Conservation (phyloP, 2,113 vertebrate genomes). For the Meles meles region DNA sequence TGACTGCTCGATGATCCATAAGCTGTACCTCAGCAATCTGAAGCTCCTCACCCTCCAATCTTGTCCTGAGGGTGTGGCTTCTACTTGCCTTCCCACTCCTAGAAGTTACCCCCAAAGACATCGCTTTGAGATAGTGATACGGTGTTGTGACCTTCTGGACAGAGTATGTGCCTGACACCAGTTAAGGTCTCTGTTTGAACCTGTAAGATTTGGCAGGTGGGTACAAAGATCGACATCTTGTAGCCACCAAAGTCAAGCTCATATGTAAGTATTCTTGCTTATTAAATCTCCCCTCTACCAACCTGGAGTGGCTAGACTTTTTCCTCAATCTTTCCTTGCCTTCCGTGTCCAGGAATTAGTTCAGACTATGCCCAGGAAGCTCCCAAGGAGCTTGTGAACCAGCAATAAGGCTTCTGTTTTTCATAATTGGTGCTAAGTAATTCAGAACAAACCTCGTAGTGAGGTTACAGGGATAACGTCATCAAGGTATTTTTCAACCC, state of each 20-base stretch:
- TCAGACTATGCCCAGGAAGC: not conserved
- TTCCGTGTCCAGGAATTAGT: not conserved
- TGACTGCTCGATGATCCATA: not conserved
- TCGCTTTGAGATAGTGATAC: not conserved
- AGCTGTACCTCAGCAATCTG: not conserved
- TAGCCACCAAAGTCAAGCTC: not conserved
- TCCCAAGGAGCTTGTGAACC: not conserved
- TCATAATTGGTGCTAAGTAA: not conserved
- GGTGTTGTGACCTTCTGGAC: not conserved
- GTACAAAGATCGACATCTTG: not conserved
- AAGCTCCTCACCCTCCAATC: not conserved
- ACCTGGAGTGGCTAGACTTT: not conserved
- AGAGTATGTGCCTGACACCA: not conserved
- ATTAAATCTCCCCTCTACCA: not conserved
- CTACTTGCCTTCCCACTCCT: not conserved
- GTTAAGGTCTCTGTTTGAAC: not conserved
- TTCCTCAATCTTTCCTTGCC: not conserved
- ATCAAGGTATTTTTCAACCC: not conserved
- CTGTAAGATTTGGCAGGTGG: not conserved
- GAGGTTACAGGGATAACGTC: not conserved
- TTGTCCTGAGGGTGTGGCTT: not conserved
- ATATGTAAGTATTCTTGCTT: not conserved
- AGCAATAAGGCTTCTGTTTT: not conserved
- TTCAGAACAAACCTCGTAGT: not conserved
- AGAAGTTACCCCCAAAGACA: not conserved